Evolutionary conservation across 2,888 invertebrate genomes (phyloP), one percentile per base, ranked within the genome.

Genomic region (Psylliodes chrysocephalus): DNA sequence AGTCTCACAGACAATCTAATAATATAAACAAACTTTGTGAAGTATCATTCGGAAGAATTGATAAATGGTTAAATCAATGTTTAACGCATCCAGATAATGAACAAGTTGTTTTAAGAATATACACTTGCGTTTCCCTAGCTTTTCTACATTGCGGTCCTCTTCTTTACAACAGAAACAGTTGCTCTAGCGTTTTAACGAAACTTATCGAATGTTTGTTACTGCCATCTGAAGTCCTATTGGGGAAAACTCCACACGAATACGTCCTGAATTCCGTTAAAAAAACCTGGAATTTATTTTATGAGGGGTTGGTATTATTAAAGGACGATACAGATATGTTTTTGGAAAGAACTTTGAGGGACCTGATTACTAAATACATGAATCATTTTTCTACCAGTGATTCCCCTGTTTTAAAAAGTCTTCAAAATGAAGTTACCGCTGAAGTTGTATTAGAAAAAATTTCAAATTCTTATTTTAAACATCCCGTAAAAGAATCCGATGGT

Each of bases 221-320:
- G 28, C 85, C 87, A 10, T 80, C 81, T 0, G 79, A 83, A 42
- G 75, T 87, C 60, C 79, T 86, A 70, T 82, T 84, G 60, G 86
- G 86, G 0, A 82, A 82, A 62, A 54, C 79, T 0, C 73, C 81
- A 0, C 82, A 84, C 61, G 75, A 77, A 0, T 82, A 81, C 56
- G 71, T 85, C 4, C 72, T 85, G 0, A 82, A 81, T 68, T 79
- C 85, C 0, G 77, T 88, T 12, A 84, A 84, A 66, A 83, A 83
- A 72, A 83, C 85, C 10, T 86, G 86, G 81, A 84, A 85, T 17
- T 79, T 86, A 17, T 83, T 85, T 64, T 78, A 87, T 35, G 82
- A 83, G 67, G 86, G 86, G 0, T 81, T 87, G 15, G 83, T 84
- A 0, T 82, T 81, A 17, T 71, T 88, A 30, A 83, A 85, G 67